Evolutionary conservation across 2,888 invertebrate genomes (phyloP), one percentile per base, ranked within the genome.

Genomic region (Ichneumon xanthorius): DNA sequence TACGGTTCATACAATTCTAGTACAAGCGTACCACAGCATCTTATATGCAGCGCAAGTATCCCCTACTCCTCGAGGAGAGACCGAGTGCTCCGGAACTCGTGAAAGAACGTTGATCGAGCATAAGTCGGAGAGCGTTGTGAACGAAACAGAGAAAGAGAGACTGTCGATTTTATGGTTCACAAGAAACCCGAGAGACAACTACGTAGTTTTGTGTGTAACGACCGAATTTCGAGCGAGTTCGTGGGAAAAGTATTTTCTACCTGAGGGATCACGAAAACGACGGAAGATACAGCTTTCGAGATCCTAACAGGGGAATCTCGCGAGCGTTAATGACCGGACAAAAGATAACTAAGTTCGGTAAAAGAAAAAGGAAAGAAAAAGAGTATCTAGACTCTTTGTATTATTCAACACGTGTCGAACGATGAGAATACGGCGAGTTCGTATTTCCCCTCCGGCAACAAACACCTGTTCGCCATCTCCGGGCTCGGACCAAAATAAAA

Each of bases 1-100:
- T 88, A 90, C 89, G 86, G 89, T 86, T 87, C 85, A 87, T 88
- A 88, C 88, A 80, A 89, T 86, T 90, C 91, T 91, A 90, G 85
- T 83, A 88, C 85, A 89, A 87, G 84, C 85, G 82, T 86, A 84
- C 77, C 87, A 86, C 89, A 88, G 88, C 89, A 90, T 91, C 91
- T 91, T 89, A 88, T 89, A 91, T 86, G 86, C 86, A 76, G 86
- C 88, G 70, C 87, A 87, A 85, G 84, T 76, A 63, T 82, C 77
- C 84, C 84, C 84, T 84, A 76, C 79, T 82, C 75, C 75, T 61
- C 63, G 61, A 50, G 53, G 67, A 37, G 80, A 82, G 67, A 85
- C 72, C 79, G 73, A 45, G 71, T 77, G 80, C 50, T 63, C 77
- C 72, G 80, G 86, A 86, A 83, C 72, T 81, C 68, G 82, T 86